phyloP scores from a whole-genome alignment of 92 coral and sea anemone genomes.

The Bergia puertoricense region DNA sequence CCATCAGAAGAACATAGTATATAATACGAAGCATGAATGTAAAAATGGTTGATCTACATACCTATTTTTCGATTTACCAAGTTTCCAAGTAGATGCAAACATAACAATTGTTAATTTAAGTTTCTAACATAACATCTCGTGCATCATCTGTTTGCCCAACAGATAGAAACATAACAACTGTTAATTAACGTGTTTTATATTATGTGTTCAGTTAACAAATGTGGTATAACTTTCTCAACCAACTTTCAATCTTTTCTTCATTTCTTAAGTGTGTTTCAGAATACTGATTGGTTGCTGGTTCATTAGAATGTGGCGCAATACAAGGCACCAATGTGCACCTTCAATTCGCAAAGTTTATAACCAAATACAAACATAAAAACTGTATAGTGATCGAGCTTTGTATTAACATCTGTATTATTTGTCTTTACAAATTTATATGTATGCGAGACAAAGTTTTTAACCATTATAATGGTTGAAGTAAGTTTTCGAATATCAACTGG shows the following conservation, averaged over 20 bases:
- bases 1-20: neutral
- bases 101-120: neutral
- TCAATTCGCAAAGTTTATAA: neutral
- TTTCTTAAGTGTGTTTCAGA: neutral
- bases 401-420: too few species aligned
- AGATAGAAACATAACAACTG: neutral
- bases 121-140: neutral
- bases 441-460: too few species aligned
- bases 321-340: neutral
- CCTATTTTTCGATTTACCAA: constrained; percentile 1
- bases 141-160: neutral
- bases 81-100: neutral
- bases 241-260: constrained; percentile 4
- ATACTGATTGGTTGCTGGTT: too few species aligned
- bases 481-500: too few species aligned
- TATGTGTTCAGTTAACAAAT: constrained; percentile 1
- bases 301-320: too few species aligned
- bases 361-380: too few species aligned
- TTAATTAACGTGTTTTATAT: neutral
- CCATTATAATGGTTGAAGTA: too few species aligned
- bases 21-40: neutral
- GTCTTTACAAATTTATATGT: too few species aligned
- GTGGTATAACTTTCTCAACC: too few species aligned
- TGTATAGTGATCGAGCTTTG: too few species aligned
- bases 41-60: neutral